Evolutionary conservation across 2,113 vertebrate genomes (phyloP).

Genomic region (Podiceps cristatus): DNA sequence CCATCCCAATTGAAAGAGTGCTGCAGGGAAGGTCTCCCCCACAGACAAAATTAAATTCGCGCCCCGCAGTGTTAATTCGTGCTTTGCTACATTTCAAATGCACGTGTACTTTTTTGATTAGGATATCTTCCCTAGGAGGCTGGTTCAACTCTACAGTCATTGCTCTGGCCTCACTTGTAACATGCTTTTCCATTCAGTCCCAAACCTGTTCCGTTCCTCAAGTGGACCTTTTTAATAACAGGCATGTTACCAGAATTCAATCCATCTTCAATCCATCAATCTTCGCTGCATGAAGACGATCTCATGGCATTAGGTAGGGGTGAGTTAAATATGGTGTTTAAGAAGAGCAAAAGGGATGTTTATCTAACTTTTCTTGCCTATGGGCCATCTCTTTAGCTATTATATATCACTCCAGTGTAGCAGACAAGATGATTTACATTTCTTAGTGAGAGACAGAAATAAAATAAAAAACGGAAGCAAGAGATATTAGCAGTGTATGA

Average conservation of each 20-base stretch:
- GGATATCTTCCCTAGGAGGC: constrained; percentile 14
- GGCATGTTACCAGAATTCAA: background rate
- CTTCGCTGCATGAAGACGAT: background rate
- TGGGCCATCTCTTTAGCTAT: background rate
- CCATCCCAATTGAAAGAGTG: background rate
- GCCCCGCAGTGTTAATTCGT: constrained; percentile 20
- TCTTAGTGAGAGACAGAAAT: constrained; percentile 24
- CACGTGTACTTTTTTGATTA: constrained; percentile 20
- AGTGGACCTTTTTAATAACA: background rate
- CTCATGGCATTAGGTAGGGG: background rate
- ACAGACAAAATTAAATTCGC: constrained; percentile 40
- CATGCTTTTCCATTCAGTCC: background rate
- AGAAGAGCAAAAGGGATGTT: background rate
- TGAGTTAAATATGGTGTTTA: background rate
- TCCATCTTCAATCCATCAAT: too few species aligned
- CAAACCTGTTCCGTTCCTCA: background rate
- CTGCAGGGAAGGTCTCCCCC: constrained; percentile 28
- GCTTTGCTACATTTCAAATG: background rate
- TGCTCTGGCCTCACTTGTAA: background rate
- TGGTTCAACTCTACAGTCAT: background rate
- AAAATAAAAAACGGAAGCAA: constrained; percentile 21
- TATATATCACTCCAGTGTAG: background rate
- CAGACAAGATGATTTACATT: constrained; percentile 7
- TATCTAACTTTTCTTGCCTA: background rate
- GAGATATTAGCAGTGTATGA: background rate